phyloP scores from a whole-genome alignment of 92 coral and sea anemone genomes.

The Umimayanthus chanpuru region DNA sequence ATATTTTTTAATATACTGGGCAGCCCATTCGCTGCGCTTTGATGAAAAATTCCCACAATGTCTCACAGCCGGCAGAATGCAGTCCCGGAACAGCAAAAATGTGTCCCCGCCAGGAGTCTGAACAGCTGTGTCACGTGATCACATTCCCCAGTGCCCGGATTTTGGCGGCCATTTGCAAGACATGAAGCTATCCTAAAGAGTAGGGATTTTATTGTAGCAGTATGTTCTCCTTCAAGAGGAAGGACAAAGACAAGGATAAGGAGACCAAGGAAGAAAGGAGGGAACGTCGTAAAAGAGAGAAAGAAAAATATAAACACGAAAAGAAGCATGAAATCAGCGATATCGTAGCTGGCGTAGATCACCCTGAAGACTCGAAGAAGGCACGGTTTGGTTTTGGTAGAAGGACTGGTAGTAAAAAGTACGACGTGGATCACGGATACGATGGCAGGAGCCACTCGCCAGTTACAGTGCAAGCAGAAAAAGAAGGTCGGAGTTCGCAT shows the following conservation, averaged over 20 bases:
- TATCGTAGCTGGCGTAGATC: conserved; percentile 74
- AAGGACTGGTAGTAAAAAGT: conserved; percentile 70
- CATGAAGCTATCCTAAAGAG: conserved; percentile 18
- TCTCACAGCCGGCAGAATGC: too few species aligned
- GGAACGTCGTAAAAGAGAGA: conserved; percentile 86
- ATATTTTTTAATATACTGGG: background rate
- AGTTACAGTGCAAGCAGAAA: conserved; percentile 52
- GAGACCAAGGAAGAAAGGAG: conserved; percentile 90
- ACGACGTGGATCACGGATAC: conserved; percentile 79
- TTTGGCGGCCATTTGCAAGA: conserved; percentile 92
- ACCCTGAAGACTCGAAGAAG: conserved; percentile 59
- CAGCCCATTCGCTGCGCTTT: background rate
- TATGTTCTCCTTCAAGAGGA: conserved; percentile 97
- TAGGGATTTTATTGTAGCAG: conserved; percentile 45
- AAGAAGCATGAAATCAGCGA: conserved; percentile 70
- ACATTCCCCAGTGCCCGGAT: conserved; percentile 66
- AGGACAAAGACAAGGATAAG: conserved; percentile 84
- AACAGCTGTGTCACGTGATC: conserved; percentile 70
- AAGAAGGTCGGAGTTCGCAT: conserved; percentile 55
- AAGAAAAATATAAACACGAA: conserved; percentile 74
- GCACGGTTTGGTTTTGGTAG: conserved; percentile 82
- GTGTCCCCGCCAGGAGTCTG: conserved; percentile 10
- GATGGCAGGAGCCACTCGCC: conserved; percentile 59
- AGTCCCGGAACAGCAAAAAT: conserved; percentile 4
- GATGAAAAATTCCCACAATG: background rate